Percentiles rank a stretch among this genome's conserved stretches.
Conservation (phyloP, 2,797 vertebrate species). For the Acanthurus lineatus region DNA sequence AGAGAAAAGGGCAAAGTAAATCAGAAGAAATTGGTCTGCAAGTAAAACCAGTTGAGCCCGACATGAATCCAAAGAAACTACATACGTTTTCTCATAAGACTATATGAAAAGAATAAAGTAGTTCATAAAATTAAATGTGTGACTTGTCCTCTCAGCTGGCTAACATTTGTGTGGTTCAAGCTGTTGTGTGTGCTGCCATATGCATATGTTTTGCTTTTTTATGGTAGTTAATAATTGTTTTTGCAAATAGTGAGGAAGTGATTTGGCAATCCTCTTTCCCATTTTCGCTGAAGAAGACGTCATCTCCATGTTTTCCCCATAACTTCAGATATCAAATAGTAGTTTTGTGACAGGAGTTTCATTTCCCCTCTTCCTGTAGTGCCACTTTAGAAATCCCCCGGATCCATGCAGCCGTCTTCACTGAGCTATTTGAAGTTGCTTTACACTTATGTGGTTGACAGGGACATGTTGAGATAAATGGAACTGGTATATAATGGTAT, state of each 20-base stretch:
- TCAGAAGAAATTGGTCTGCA: background rate
- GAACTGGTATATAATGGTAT: slow-evolving; percentile 37
- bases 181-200: background rate
- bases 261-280: background rate
- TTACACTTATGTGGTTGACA: slow-evolving; percentile 37
- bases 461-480: slow-evolving; percentile 43
- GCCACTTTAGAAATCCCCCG: slow-evolving; percentile 10
- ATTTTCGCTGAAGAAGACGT: background rate
- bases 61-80: background rate
- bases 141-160: background rate
- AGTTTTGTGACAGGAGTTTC: no score
- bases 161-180: background rate
- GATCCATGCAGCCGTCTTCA: slow-evolving; percentile 24
- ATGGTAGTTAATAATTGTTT: background rate
- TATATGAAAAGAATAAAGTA: background rate
- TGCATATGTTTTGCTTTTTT: background rate
- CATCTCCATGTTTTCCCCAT: background rate
- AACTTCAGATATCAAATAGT: background rate
- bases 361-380: background rate
- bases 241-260: background rate
- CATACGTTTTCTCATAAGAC: background rate
- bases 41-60: background rate
- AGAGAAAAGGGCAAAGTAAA: background rate
- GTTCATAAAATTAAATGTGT: background rate
- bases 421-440: slow-evolving; percentile 29